Evolutionary conservation across 2,797 vertebrate genomes (phyloP).

Genomic region (Galaxias olidus): DNA sequence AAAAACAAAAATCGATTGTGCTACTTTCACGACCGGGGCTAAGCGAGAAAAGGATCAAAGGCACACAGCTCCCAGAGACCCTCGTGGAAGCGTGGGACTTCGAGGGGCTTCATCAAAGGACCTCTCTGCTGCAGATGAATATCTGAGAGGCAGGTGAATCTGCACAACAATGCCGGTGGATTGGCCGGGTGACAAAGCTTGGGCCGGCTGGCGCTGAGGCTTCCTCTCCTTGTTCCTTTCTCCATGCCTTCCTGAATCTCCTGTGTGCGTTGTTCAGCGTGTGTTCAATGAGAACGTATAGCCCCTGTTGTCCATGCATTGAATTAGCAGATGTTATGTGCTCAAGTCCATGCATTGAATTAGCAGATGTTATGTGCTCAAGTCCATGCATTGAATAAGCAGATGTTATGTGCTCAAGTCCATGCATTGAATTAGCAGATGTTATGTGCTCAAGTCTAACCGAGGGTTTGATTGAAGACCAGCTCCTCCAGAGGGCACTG

Average conservation of each 20-base stretch:
- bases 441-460: not conserved
- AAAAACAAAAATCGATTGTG: slow-evolving; percentile 12
- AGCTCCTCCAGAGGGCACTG: too few species aligned
- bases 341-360: not conserved
- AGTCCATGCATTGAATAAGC: not conserved
- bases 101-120: slow-evolving; percentile 73
- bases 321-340: not conserved
- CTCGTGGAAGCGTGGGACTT: slow-evolving; percentile 36
- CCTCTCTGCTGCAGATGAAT: slow-evolving; percentile 38
- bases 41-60: slow-evolving; percentile 61
- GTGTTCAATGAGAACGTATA: not conserved
- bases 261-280: not conserved
- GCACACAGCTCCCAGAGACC: slow-evolving; percentile 42
- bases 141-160: slow-evolving; percentile 60
- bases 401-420: too few species aligned
- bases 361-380: not conserved
- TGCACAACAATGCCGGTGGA: slow-evolving; percentile 74
- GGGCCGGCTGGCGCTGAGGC: too few species aligned
- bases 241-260: not conserved
- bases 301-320: not conserved
- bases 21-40: slow-evolving; percentile 12
- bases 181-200: slow-evolving; percentile 51
- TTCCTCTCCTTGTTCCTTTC: slow-evolving; percentile 13
- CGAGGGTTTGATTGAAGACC: too few species aligned
- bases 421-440: not conserved